A percentile compares a stretch with the other conserved stretches of the same genome.
phyloP scores from a whole-genome alignment of 2,888 invertebrate genomes.

The Phyllotreta cruciferae region DNA sequence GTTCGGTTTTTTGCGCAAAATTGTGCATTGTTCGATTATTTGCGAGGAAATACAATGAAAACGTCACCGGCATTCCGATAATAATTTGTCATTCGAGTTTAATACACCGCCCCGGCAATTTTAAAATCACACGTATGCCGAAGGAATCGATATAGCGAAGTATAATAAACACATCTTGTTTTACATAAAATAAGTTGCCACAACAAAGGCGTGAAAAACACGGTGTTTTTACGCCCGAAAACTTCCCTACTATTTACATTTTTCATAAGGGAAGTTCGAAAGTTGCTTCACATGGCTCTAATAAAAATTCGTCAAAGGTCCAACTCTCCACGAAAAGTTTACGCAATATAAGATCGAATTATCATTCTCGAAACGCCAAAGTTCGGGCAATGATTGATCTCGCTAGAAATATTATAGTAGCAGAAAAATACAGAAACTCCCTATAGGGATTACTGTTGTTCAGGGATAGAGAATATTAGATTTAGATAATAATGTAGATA shows the following conservation, averaged over 20 bases:
- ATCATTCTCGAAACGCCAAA: constrained; percentile 24
- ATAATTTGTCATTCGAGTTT: background rate
- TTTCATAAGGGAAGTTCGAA: too few relatives aligned
- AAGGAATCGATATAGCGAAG: too few relatives aligned
- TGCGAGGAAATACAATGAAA: constrained; percentile 27
- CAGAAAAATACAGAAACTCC: background rate
- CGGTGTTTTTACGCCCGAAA: too few relatives aligned
- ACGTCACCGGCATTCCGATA: constrained; percentile 24
- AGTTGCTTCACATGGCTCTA: background rate
- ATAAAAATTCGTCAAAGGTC: constrained; percentile 21
- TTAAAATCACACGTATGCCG: too few relatives aligned
- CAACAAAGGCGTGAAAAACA: too few relatives aligned
- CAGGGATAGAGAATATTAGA: too few relatives aligned
- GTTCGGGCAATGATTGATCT: constrained; percentile 19
- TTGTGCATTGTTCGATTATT: constrained; percentile 34
- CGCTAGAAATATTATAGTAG: constrained; percentile 16
- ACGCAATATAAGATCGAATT: constrained; percentile 18
- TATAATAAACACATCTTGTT: too few relatives aligned
- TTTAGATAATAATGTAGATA: too few relatives aligned
- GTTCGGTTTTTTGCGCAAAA: constrained; percentile 24
- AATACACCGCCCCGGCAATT: too few relatives aligned
- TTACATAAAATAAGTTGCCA: too few relatives aligned
- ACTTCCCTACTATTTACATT: too few relatives aligned
- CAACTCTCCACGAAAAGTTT: constrained; percentile 19
- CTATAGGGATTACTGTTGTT: too few relatives aligned